Base-by-base conservation (phyloP, 1,140 invertebrate species). In the Zaprionus kolodkinae region DNA sequence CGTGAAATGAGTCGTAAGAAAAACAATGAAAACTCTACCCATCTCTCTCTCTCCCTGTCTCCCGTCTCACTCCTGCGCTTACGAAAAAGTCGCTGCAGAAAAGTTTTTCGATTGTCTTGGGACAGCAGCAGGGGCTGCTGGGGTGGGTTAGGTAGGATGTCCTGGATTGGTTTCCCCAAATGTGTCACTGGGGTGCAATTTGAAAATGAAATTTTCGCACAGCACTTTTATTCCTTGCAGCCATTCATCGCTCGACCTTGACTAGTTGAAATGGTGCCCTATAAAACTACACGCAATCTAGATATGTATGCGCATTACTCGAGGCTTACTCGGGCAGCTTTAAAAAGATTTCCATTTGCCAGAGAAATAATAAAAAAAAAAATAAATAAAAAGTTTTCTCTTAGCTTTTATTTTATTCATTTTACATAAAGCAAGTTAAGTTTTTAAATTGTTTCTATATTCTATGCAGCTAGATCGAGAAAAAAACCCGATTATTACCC, bases 1-100 rank as follows among this genome's bases (percentile, higher is more conserved):
- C 86, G 85, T 90, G 81, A 89, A 89, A 89, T 89, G 85, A 89
- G 78, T 90, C 85, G 85, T 88, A 88, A 88, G 84, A 88, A 88
- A 88, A 88, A 88, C 85, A 88, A 88, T 88, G 85, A 88, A 88
- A 88, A 89, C 75, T 82, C 79, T 17, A 40, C 63, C 13, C 66
- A 43, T 55, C 15, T 25, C 45, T 1, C 45, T 43, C 45, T 1
- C 45, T 11, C 9, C 5, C 15, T 17, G 7, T 3, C 43, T 10
- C 9, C n/a, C 9, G 0, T 10, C 43, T 50, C 17, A 5, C 17
- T 21, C 15, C 10, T 13, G 11, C 10, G 1, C 17, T 25, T 55
- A 56, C 62, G 78, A 21, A 60, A 85, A 86, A 79, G 66, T 79
- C 76, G 66, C 69, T 73, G 55, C 40, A 45, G 40, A 60, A 81